Conservation (phyloP, 2,113 vertebrate genomes). For the Tragelaphus imberbis region DNA sequence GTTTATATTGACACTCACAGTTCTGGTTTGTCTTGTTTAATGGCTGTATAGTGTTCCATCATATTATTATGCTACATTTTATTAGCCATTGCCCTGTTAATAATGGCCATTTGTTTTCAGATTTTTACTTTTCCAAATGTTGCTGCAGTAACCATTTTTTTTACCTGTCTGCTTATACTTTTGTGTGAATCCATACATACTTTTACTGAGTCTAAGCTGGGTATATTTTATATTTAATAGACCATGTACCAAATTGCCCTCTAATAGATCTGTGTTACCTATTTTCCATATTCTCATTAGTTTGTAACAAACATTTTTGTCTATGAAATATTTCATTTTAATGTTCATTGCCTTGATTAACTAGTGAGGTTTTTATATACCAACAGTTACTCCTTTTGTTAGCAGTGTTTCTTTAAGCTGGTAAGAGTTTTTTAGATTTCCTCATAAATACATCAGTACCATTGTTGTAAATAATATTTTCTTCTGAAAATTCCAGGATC, state of each 20-base stretch:
- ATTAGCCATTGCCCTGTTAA: background rate
- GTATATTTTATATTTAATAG: background rate
- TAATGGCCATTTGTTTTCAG: background rate
- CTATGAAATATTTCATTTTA: conserved; percentile 6
- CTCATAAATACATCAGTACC: background rate
- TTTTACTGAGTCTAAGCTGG: background rate
- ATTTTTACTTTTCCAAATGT: background rate
- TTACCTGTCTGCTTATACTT: background rate
- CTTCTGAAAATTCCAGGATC: background rate
- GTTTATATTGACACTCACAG: background rate
- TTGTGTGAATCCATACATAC: background rate
- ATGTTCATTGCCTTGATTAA: conserved; percentile 2
- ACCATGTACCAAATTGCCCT: background rate
- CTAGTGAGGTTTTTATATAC: background rate
- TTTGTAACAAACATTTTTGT: background rate
- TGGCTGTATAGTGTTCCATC: background rate
- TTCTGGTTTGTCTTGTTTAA: background rate
- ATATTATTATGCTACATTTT: background rate
- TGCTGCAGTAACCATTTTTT: background rate
- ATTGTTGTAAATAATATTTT: background rate
- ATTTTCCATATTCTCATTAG: background rate
- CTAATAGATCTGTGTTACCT: background rate
- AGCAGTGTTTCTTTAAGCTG: background rate
- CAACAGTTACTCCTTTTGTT: background rate
- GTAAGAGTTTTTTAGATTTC: background rate